phyloP scores from a whole-genome alignment of 2,797 vertebrate species.

The Phataginus tricuspis region DNA sequence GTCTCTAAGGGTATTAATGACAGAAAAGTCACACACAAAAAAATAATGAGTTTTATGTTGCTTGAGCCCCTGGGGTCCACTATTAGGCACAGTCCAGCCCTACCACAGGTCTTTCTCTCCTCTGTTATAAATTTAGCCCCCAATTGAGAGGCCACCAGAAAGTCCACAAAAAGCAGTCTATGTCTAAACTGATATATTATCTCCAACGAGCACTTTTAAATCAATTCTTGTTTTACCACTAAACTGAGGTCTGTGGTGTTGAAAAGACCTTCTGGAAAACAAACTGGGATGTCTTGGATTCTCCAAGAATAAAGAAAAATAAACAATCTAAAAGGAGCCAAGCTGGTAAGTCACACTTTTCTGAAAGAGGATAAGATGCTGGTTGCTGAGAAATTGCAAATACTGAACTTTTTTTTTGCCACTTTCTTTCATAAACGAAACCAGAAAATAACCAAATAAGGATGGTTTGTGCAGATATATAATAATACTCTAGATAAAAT shows the following conservation, averaged over 20 bases:
- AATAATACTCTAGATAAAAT: background rate
- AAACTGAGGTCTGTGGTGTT: background rate
- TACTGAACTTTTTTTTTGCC: background rate
- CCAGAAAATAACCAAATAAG: background rate
- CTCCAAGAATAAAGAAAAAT: background rate
- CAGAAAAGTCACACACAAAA: background rate
- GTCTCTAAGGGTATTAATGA: background rate
- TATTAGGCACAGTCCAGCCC: too few relatives aligned
- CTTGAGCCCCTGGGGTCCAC: background rate
- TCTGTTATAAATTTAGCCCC: background rate
- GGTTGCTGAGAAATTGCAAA: background rate
- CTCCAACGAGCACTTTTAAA: background rate
- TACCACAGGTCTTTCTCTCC: background rate
- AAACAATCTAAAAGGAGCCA: background rate
- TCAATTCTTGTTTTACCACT: background rate
- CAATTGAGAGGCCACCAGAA: background rate
- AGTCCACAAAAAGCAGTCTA: background rate
- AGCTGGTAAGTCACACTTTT: background rate
- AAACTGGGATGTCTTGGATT: background rate
- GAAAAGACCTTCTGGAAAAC: background rate
- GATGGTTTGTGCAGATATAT: background rate
- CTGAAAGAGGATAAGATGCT: background rate
- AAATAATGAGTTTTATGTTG: background rate
- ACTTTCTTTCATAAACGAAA: conserved; percentile 14
- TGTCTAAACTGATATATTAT: background rate